Evolutionary conservation across 2,113 vertebrate genomes (phyloP), one percentile per base, ranked within the genome.

Genomic region (Corapipo altera): DNA sequence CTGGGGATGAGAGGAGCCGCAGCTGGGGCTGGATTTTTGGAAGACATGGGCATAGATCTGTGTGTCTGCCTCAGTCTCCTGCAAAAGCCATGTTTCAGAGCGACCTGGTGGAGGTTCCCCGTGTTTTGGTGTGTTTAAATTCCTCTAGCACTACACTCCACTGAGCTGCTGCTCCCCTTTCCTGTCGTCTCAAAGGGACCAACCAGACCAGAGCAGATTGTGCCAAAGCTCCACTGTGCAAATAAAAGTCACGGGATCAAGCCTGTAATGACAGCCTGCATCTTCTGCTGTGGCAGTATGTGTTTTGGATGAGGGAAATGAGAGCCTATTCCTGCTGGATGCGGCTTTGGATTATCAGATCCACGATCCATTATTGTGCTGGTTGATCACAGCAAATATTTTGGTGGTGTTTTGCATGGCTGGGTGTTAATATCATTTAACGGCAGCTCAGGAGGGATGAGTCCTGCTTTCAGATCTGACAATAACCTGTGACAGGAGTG

Each of bases 141-240:
- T 73, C 54, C 35, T 67, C n/a, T 28, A 11, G 13, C 8, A 0
- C 69, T 22, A 3, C 30, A 2, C 9, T 35, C n/a, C 8, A 4
- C 26, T 16, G 7, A 6, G 15, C 62, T 9, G 15, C 76, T 8
- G 8, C 20, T 74, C 41, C 67, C 0, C 0, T 48, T 81, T 32
- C 22, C 22, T 17, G 0, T 57, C 1, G 0, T 70, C 5, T 0
- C 2, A 1, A 9, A 54, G 54, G 61, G 51, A 64, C 27, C 39
- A 16, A 55, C 43, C 72, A 37, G 59, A 18, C 3, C 0, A 57
- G 23, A 73, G 16, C 44, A 35, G 74, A 4, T 46, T 12, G 43
- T 75, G 78, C 78, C 75, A 26, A 27, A 84, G 59, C 83, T 92
- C 43, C 4, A 0, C 3, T 0, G 43, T 21, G 83, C 30, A 32